Base-by-base conservation (phyloP, 2,888 invertebrate species). In the Amphipyra tragopoginis region DNA sequence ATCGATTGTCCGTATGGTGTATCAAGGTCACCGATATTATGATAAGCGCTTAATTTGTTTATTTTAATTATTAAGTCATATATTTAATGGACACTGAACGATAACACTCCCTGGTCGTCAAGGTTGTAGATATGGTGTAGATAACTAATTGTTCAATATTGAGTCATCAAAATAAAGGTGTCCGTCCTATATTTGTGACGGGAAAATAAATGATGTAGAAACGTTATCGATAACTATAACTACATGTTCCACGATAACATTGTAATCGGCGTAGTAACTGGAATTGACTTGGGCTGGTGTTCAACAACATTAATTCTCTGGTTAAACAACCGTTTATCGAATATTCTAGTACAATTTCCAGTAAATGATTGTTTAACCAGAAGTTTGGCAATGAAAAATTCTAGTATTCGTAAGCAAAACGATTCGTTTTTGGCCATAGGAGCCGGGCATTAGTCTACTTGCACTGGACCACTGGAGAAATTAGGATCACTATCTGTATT, bases 1-100 rank as follows among this genome's bases (percentile, higher is more conserved):
- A 83, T 83, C 82, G 82, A 81, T 73, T 71, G 61, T 14, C 29
- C 9, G 14, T 49, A n/a, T 33, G 66, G 44, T 53, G n/a, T 42
- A 34, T 59, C 79, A 79, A 83, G 84, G 83, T 65, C 77, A 51
- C 5, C 45, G 64, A 66, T 67, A 72, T 10, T 15, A 6, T 45
- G 63, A 75, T 70, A 72, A 43, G 56, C 15, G 21, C 42, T 38
- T 14, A 33, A 47, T 61, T 34, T 53, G 52, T 68, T 63, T 66
- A 59, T 61, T 73, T 49, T 21, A 21, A 36, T 71, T 57, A 68
- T 65, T 50, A 50, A 54, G 45, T 54, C 36, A 36, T 36, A 36
- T 13, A n/a, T n/a, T 13, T 50, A 40, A 51, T 51, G 52, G 49
- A 52, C 47, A 29, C 9, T 43, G 52, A 36, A 36, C 38, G 34